A percentile compares a stretch with the other conserved stretches of the same genome.
These are phyloP conservation scores for Polydrusus tereticollis DNA, from an alignment of 2,888 invertebrate species.

Conservation along the genomic window DNA sequence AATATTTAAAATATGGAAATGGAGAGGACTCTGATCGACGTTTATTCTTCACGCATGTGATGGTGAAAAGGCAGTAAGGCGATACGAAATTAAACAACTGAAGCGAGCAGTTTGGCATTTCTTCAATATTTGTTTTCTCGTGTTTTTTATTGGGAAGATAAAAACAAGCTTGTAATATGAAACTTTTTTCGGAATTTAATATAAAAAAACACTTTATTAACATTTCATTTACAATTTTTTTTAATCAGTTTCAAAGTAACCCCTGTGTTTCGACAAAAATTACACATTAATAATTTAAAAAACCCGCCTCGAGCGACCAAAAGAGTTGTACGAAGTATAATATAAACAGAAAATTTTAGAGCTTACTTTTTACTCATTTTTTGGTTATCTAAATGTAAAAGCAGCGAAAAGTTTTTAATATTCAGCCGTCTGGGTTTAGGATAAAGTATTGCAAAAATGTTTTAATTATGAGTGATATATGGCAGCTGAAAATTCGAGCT, in stretches of 20 bases:
- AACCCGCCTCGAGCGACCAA: conserved; percentile 10
- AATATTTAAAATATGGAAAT: no score
- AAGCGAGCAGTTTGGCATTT: no score
- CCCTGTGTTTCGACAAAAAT: conserved; percentile 19
- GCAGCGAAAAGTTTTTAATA: conserved; percentile 22
- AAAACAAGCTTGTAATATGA: no score
- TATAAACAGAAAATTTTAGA: conserved; percentile 19
- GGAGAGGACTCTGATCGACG: no score
- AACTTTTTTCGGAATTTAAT: background rate
- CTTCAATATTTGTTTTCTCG: no score
- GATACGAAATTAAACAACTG: no score
- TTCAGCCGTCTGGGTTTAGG: conserved; percentile 8
- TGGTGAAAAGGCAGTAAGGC: no score
- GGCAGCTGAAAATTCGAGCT: conserved; percentile 7
- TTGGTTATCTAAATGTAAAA: conserved; percentile 12
- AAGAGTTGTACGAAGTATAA: conserved; percentile 11
- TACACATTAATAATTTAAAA: conserved; percentile 27
- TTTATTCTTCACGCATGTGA: no score
- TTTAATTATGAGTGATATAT: conserved; percentile 44
- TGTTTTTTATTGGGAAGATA: no score
- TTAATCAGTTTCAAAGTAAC: conserved; percentile 14
- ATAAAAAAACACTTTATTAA: conserved; percentile 1
- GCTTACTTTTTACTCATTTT: conserved; percentile 4
- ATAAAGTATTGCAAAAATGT: conserved; percentile 43
- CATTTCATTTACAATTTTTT: conserved; percentile 10